These are phyloP conservation scores for Pseudomugil gertrudae DNA, from an alignment of 2,797 vertebrate species.

Conservation along the genomic window DNA sequence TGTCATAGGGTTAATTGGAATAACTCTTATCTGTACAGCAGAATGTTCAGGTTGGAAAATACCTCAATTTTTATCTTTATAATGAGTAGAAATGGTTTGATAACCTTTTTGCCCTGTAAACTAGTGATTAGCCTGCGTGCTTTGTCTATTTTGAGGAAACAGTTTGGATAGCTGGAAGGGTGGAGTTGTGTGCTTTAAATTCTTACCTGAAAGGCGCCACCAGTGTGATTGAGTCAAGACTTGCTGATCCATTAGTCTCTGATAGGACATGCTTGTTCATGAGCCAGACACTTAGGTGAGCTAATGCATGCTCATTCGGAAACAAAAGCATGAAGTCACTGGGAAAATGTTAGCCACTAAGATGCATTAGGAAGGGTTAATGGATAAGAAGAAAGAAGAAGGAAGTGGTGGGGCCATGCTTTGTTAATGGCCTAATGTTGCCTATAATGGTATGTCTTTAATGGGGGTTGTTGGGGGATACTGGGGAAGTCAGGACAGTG, in stretches of 20 bases:
- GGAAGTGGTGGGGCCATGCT: constrained; percentile 58
- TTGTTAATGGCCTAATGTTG: constrained; percentile 80
- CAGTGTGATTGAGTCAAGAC: constrained; percentile 19
- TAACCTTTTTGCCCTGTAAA: constrained; percentile 33
- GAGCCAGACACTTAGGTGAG: constrained; percentile 35
- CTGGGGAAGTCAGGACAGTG: constrained; percentile 52
- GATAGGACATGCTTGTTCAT: constrained; percentile 31
- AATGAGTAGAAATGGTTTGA: constrained; percentile 40
- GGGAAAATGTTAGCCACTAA: constrained; percentile 48
- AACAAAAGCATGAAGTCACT: constrained; percentile 63
- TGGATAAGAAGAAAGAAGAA: constrained; percentile 68
- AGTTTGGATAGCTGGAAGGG: constrained; percentile 19
- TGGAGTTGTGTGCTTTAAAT: background rate
- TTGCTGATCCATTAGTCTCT: constrained; percentile 31
- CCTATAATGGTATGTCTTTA: constrained; percentile 78
- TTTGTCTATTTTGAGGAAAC: constrained; percentile 30
- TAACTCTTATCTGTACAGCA: constrained; percentile 22
- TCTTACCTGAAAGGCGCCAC: constrained; percentile 20
- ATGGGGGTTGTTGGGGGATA: constrained; percentile 60
- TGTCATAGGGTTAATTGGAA: constrained; percentile 35
- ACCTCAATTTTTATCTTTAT: constrained; percentile 21
- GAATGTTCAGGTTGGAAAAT: constrained; percentile 15
- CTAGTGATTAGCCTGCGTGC: constrained; percentile 11
- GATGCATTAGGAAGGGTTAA: constrained; percentile 73
- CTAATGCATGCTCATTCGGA: constrained; percentile 54